Base-by-base conservation (phyloP, 2,797 vertebrate genomes). In the Alauda arvensis region DNA sequence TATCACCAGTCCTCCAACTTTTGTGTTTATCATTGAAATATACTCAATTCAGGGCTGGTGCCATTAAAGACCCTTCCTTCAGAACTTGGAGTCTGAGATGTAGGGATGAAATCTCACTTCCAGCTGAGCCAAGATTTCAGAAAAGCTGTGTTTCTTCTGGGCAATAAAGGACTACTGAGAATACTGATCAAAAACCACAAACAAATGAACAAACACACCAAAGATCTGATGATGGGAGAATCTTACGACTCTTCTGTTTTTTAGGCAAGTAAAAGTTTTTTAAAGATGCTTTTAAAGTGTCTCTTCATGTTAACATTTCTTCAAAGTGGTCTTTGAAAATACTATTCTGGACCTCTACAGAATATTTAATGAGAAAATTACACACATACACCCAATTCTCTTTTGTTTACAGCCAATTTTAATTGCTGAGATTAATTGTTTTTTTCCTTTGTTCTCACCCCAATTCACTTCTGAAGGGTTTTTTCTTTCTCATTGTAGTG, bases 351-450 rank as follows among this genome's bases (percentile, higher is more conserved):
- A 66, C 15, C 17, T 72, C 28, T 56, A 33, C 21, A 76, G 42
- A 81, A 60, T 79, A 68, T 82, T 87, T 77, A 69, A 83, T 80
- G 31, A 69, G 42, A 69, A 83, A 61, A 82, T 63, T 51, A 14
- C 18, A 70, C 29, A 51, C 11, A 17, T 8, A 3, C 18, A 0
- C 12, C 3, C 2, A 1, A 8, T 53, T 69, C 8, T 60, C 28
- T 56, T 70, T 70, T 40, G 29, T 88, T 91, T 78, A n/a, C 12
- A 48, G 40, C 9, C 37, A 71, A 1, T 57, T 86, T 84, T 89
- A 88, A 81, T 76, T 79, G 31, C 42, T 34, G 55, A 79, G 53
- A 85, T 77, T 53, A 52, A 48, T 81, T 69, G 4, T 0, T 16
- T 70, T 70, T 74, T 76, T 52, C 8, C 21, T 84, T 87, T 81